Base-by-base conservation (phyloP, 2,888 invertebrate genomes). In the Patella depressa region DNA sequence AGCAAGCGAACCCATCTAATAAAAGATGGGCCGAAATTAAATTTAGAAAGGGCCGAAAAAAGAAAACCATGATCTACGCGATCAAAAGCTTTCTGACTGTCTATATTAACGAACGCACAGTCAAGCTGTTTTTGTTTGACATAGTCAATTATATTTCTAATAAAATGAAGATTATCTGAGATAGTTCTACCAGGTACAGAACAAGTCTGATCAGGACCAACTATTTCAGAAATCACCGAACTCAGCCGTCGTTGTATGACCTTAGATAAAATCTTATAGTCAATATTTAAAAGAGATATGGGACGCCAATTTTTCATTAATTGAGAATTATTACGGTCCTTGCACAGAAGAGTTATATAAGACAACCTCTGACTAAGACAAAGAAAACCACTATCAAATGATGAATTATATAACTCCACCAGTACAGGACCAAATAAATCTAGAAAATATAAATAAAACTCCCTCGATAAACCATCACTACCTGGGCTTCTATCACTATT, bases 51-150 rank as follows among this genome's bases (percentile, higher is more conserved):
- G 11, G 78, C 75, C 71, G 80, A 72, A 78, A 80, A 82, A 53
- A 85, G 24, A 77, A 79, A 85, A n/a, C 78, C 75, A 73, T 81
- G 80, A 53, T 78, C 80, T 15, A 84, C 84, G 55, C 83, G 72
- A 73, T 85, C 83, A 55, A 85, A 85, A 2, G 84, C 83, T 70
- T 85, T 86, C 73, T 81, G 82, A 74, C 83, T 84, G 72, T 86
- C 85, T 54, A 84, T 55, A 76, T 59, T 71, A 65, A 84, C 79
- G 71, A 65, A 65, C 19, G 65, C 65, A 65, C 19, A 24, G 19
- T 65, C 24, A 65, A 24, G 24, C 19, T 65, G 19, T 24, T 65
- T 65, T 15, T 34, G 19, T 71, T 79, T 75, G 0, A 73, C 75
- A 77, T 79, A 76, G 59, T 76, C 76, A 45, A 77, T 77, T 45